Conservation (phyloP, 2,888 invertebrate species). For the Pandemis heparana region DNA sequence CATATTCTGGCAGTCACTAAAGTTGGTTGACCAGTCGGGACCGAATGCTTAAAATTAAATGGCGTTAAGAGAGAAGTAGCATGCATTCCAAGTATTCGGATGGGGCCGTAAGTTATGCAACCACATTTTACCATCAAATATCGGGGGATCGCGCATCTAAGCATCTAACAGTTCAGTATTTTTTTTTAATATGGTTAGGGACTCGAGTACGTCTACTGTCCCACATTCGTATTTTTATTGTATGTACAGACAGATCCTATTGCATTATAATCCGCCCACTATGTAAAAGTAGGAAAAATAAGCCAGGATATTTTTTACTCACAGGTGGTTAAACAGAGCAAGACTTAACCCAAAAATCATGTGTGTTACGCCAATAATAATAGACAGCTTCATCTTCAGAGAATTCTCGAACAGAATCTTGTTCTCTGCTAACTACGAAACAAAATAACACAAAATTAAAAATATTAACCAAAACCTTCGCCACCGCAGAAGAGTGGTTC, state of each 20-base stretch:
- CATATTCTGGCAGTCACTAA: too few species aligned
- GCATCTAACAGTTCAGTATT: neutral
- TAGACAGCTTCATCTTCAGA: conserved; percentile 97
- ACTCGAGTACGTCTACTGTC: neutral
- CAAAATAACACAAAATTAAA: neutral
- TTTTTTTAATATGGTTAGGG: neutral
- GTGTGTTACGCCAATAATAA: conserved; percentile 96
- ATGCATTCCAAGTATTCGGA: too few species aligned
- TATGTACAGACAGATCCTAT: too few species aligned
- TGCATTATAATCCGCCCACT: too few species aligned
- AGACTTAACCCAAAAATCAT: conserved; percentile 96
- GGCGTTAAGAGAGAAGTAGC: too few species aligned
- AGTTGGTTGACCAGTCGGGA: too few species aligned
- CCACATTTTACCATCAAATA: too few species aligned
- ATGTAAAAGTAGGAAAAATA: neutral
- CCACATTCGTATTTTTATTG: too few species aligned
- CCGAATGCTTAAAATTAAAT: too few species aligned
- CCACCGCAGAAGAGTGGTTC: too few species aligned
- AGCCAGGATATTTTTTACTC: conserved; percentile 66
- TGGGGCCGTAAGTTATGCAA: too few species aligned
- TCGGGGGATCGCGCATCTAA: too few species aligned
- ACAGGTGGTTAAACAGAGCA: conserved; percentile 89
- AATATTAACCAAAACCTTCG: neutral
- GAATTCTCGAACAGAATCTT: conserved; percentile 96
- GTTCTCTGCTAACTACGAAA: conserved; percentile 86